These are phyloP conservation scores for Coregonus sp. DNA, from an alignment of 2,797 vertebrate species.

Conservation along the genomic window DNA sequence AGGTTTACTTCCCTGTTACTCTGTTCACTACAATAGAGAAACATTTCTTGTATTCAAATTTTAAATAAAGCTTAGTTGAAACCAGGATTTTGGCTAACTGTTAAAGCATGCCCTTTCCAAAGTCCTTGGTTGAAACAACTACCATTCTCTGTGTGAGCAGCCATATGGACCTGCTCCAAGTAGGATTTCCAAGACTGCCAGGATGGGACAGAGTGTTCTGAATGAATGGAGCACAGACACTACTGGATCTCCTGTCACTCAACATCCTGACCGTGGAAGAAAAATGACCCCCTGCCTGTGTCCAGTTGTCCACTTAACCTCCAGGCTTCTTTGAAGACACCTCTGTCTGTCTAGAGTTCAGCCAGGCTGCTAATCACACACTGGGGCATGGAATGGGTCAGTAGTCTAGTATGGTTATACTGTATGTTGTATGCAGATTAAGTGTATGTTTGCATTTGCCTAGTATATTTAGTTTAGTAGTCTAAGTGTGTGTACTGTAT, in stretches of 20 bases:
- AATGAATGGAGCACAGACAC: background rate
- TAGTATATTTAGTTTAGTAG: background rate
- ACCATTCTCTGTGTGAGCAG: too few relatives aligned
- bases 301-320: conserved; percentile 21
- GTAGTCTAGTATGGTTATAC: background rate
- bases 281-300: background rate
- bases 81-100: too few relatives aligned
- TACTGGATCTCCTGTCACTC: conserved; percentile 1
- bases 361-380: background rate
- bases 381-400: background rate
- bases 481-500: background rate
- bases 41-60: too few relatives aligned
- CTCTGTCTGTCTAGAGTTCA: background rate
- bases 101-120: too few relatives aligned
- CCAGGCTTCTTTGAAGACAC: background rate
- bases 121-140: too few relatives aligned
- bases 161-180: background rate
- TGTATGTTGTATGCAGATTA: background rate
- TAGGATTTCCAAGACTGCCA: background rate
- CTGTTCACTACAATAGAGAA: too few relatives aligned
- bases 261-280: background rate
- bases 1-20: too few relatives aligned
- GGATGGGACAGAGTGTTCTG: background rate
- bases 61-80: too few relatives aligned
- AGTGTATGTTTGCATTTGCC: background rate